Percentiles rank a stretch among this genome's conserved stretches.
phyloP scores from a whole-genome alignment of 2,888 invertebrate genomes.

The Gryllus longicercus region DNA sequence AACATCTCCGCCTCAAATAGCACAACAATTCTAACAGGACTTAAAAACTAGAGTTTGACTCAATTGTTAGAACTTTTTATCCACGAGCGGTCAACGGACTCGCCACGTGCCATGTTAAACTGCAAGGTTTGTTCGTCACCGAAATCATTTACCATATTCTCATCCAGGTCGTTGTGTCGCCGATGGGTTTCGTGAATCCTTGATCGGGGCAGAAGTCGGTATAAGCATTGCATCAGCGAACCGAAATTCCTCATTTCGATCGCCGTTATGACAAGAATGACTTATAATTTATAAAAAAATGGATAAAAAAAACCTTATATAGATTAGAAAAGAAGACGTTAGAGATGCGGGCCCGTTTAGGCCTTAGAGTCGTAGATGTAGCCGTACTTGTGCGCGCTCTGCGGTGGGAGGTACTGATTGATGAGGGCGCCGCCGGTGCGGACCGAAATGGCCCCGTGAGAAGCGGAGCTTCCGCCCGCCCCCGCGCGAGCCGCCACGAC shows the following conservation, averaged over 20 bases:
- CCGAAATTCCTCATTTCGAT: too few species aligned
- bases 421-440: conserved; percentile 35
- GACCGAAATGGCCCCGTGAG: background rate
- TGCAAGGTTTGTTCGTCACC: background rate
- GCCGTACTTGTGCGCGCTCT: conserved; percentile 41
- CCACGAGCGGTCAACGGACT: background rate
- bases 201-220: background rate
- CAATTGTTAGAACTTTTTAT: conserved; percentile 3
- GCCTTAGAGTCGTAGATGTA: conserved; percentile 39
- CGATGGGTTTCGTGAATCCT: background rate
- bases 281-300: too few species aligned
- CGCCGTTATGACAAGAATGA: too few species aligned
- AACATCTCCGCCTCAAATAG: background rate
- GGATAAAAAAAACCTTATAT: background rate
- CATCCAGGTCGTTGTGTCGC: background rate
- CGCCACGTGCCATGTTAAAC: background rate
- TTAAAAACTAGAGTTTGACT: background rate
- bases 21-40: background rate
- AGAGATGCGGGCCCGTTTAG: conserved; percentile 4
- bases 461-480: background rate
- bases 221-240: background rate
- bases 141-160: background rate
- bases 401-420: conserved; percentile 41
- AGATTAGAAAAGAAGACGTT: background rate
- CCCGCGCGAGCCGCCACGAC: background rate